Conservation (phyloP, 2,113 vertebrate genomes). For the Smithornis capensis region DNA sequence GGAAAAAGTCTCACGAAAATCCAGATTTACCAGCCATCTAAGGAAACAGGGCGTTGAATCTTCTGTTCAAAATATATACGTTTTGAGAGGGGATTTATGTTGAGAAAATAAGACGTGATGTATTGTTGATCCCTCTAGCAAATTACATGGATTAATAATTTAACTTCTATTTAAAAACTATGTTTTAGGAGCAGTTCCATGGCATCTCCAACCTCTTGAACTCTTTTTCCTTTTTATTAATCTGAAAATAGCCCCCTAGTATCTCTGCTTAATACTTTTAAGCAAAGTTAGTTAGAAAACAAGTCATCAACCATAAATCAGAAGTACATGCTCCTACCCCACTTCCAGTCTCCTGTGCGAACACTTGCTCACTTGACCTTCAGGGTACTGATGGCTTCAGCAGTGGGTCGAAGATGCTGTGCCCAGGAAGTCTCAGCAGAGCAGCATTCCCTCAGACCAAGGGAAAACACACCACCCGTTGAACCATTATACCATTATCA, state of each 20-base stretch:
- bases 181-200: neutral
- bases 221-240: neutral
- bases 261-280: neutral
- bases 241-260: neutral
- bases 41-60: neutral
- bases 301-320: neutral
- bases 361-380: neutral
- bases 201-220: neutral
- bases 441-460: neutral
- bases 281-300: neutral
- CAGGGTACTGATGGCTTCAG: neutral
- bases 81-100: neutral
- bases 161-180: slow-evolving; percentile 20
- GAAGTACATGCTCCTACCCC: neutral
- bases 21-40: neutral
- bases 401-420: fast-evolving
- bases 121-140: neutral
- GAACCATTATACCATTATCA: neutral
- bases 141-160: neutral
- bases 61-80: neutral
- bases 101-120: neutral
- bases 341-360: neutral
- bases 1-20: neutral
- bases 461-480: fast-evolving
- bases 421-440: neutral